Percentiles rank a stretch among this genome's conserved stretches.
These are phyloP conservation scores for Maconellicoccus hirsutus DNA, from an alignment of 1,140 invertebrate genomes.

Conservation along the genomic window DNA sequence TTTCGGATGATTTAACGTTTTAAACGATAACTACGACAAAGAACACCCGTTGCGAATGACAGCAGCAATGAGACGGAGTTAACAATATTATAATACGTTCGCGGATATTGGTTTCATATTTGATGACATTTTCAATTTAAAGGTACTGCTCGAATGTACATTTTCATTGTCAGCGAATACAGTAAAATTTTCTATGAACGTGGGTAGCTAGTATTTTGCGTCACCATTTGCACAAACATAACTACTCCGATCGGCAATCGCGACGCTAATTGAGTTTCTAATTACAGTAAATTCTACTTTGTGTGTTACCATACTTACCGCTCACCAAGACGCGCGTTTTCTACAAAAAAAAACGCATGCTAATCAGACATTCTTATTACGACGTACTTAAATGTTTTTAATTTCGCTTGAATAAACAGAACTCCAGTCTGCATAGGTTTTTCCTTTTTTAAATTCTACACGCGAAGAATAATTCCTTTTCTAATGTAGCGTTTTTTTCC, in stretches of 20 bases:
- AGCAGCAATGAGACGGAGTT: not conserved
- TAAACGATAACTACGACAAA: not conserved
- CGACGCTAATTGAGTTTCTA: not conserved
- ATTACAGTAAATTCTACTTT: not conserved
- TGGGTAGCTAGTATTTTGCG: not conserved
- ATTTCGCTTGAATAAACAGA: not conserved
- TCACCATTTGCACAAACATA: not conserved
- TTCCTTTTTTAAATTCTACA: too few relatives aligned
- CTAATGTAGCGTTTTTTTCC: too few relatives aligned
- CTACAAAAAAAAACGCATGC: not conserved
- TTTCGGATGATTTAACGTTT: not conserved
- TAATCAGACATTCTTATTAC: not conserved
- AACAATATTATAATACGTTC: not conserved
- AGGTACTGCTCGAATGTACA: not conserved
- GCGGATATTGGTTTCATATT: not conserved
- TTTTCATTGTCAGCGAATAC: not conserved
- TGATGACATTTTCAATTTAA: conserved; percentile 3
- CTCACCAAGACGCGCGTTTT: not conserved
- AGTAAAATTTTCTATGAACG: not conserved
- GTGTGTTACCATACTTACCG: not conserved
- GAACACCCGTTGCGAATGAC: not conserved
- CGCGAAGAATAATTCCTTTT: too few relatives aligned
- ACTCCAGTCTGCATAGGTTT: too few relatives aligned
- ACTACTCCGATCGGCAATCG: too few relatives aligned
- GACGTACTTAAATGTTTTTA: not conserved